Conservation (phyloP, 1,140 invertebrate species). For the Cyrtorhinus lividipennis region DNA sequence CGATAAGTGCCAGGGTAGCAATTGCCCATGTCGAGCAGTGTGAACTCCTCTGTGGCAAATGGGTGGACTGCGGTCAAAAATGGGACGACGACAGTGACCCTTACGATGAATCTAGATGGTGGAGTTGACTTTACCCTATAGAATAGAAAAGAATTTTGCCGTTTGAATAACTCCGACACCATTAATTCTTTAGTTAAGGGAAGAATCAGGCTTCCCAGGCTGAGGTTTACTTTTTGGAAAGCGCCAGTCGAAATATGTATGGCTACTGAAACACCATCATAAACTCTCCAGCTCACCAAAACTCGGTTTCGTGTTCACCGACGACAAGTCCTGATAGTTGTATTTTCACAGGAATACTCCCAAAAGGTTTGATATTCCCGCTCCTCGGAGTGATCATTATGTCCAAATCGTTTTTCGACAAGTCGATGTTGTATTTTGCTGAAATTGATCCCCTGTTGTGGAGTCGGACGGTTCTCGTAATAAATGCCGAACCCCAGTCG, state of each 20-base stretch:
- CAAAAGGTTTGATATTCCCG: slow-evolving; percentile 25
- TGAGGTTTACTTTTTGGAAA: too few species aligned
- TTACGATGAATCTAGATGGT: slow-evolving; percentile 26
- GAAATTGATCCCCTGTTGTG: slow-evolving; percentile 27
- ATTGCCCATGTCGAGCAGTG: slow-evolving; percentile 28
- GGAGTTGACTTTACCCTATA: slow-evolving; percentile 21
- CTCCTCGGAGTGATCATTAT: slow-evolving; percentile 26
- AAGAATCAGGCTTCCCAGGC: neutral
- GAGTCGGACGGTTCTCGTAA: slow-evolving; percentile 25
- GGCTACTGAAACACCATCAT: neutral
- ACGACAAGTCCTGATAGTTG: slow-evolving; percentile 25
- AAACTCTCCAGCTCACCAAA: slow-evolving; percentile 30
- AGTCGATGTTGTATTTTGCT: slow-evolving; percentile 28
- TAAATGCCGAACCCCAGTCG: slow-evolving; percentile 25
- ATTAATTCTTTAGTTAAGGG: slow-evolving; percentile 9
- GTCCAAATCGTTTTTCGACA: slow-evolving; percentile 25
- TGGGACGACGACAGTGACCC: slow-evolving; percentile 26
- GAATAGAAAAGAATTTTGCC: too few species aligned
- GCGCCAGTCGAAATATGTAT: neutral
- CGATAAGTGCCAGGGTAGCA: slow-evolving; percentile 23
- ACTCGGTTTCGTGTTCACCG: slow-evolving; percentile 27
- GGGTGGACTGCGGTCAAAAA: slow-evolving; percentile 25
- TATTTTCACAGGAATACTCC: slow-evolving; percentile 22
- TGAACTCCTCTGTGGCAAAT: slow-evolving; percentile 27
- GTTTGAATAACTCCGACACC: too few species aligned